Percentiles rank a stretch among this genome's conserved stretches.
Evolutionary conservation across 2,888 invertebrate genomes (phyloP).

Genomic region (Lottia scabra): DNA sequence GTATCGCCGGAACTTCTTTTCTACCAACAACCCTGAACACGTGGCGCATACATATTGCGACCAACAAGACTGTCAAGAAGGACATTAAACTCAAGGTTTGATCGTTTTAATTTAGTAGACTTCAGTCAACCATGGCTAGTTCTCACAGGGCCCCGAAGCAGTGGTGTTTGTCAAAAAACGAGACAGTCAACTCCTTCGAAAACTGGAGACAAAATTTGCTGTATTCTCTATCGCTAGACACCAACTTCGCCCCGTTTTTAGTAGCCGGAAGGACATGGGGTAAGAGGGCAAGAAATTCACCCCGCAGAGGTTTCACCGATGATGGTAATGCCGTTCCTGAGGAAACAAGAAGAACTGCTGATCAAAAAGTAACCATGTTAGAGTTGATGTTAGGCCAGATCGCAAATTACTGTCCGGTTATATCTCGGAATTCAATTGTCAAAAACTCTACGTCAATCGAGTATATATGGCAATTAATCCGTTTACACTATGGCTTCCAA

Average conservation of each 20-base stretch:
- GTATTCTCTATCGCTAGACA: conserved; percentile 22
- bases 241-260: conserved; percentile 22
- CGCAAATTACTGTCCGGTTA: conserved; percentile 21
- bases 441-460: conserved; percentile 32
- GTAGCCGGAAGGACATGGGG: conserved; percentile 18
- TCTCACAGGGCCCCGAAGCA: conserved; percentile 16
- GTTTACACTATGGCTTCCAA: conserved; percentile 43
- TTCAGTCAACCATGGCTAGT: background rate
- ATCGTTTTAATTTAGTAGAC: no score
- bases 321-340: background rate
- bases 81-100: no score
- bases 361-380: conserved; percentile 12
- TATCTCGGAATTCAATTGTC: conserved; percentile 29
- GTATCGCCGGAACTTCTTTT: no score
- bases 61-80: no score
- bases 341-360: background rate
- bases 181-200: conserved; percentile 27
- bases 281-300: background rate
- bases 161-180: conserved; percentile 23
- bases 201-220: conserved; percentile 18
- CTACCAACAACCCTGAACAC: no score
- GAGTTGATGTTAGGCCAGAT: conserved; percentile 6
- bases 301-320: background rate
- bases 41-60: no score
- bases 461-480: conserved; percentile 37